These are phyloP conservation scores for Helicoverpa assulta DNA, from an alignment of 2,888 invertebrate species.

Conservation along the genomic window DNA sequence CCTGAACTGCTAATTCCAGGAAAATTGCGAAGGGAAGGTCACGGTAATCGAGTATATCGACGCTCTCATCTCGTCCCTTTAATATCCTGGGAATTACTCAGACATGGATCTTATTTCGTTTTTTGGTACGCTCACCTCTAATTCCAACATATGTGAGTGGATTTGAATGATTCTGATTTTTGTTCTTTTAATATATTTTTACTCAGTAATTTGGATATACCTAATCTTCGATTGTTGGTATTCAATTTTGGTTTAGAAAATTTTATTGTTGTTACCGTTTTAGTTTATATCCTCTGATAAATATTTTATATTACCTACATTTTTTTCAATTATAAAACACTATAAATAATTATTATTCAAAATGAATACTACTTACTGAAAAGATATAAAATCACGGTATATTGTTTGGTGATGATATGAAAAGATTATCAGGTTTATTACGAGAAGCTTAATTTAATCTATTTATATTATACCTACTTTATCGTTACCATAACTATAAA, in stretches of 20 bases:
- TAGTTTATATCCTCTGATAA: no score
- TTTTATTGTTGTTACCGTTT: no score
- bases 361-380: not conserved
- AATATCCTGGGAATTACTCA: conserved; percentile 11
- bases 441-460: conserved; percentile 14
- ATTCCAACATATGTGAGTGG: not conserved
- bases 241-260: no score
- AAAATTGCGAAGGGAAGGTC: conserved; percentile 32
- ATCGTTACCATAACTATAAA: not conserved
- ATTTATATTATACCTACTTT: not conserved
- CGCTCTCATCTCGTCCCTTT: not conserved
- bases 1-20: conserved; percentile 30
- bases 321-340: not conserved
- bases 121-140: not conserved
- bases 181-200: not conserved
- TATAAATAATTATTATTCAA: conserved; percentile 6
- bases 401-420: conserved; percentile 12
- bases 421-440: conserved; percentile 36
- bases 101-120: conserved; percentile 4
- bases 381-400: conserved; percentile 24
- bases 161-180: not conserved
- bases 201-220: no score
- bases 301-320: not conserved
- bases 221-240: no score
- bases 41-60: conserved; percentile 17